Evolutionary conservation across 2,888 invertebrate species (phyloP), one percentile per base, ranked within the genome.

Genomic region (Pyrgus malvae): DNA sequence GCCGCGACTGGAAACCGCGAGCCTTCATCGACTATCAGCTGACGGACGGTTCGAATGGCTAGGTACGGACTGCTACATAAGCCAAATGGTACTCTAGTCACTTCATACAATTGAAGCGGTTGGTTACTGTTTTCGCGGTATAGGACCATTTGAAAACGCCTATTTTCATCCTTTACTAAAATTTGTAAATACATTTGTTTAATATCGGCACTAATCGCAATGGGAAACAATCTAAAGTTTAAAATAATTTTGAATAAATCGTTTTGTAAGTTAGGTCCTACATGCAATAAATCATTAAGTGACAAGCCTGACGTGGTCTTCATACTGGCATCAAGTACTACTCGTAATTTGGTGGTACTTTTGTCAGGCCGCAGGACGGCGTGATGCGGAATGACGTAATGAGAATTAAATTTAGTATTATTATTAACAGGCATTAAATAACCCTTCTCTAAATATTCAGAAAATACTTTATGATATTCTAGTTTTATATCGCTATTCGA

Each of bases 221-320:
- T 40, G 2, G 55, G 58, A 38, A 56, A 59, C 12, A 58, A 23
- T 7, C 62, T 56, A 37, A 59, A 56, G 27, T 59, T 49, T 2
- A 59, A 25, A 19, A 61, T 42, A 2, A 61, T 7, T 7, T 46
- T n/a, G 41, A 59, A 59, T 19, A 62, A 21, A 44, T 59, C 55
- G 25, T 44, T 48, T 50, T 60, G 62, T 21, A 60, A 41, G 44
- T 62, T 62, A 5, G 57, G 57, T 2, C 60, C 62, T 7, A 33
- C 29, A 49, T 60, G 57, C 4, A 62, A 19, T 8, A 60, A 11
- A 23, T 61, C 57, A 31, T 59, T 61, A 1, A 59, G 42, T 19
- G 57, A 59, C 11, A 49, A 9, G 2, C 56, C 57, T 17, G 59
- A 25, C 5, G 35, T 27, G 5, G 57, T 55, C 41, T 50, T 59